A percentile compares a stretch with the other conserved stretches of the same genome.
Evolutionary conservation across 2,113 vertebrate species (phyloP).

Genomic region (Bos javanicus): DNA sequence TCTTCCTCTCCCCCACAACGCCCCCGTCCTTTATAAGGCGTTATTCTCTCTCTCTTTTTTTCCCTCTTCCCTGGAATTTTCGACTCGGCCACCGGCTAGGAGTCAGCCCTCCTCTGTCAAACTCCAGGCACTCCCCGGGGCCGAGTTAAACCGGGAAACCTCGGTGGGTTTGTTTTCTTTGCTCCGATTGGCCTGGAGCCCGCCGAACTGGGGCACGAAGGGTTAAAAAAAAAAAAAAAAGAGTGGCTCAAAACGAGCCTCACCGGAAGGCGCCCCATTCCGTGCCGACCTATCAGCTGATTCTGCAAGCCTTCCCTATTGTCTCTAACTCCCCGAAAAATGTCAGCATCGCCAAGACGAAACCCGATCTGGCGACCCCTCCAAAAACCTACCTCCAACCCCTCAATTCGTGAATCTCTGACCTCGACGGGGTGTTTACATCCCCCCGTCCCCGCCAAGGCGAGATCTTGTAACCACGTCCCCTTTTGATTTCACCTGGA

Average conservation of each 20-base stretch:
- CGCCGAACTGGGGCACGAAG: neutral
- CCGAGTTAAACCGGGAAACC: neutral
- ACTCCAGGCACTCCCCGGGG: neutral
- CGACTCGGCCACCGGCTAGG: neutral
- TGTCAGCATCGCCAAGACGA: neutral
- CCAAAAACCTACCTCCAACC: neutral
- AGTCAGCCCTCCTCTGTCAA: neutral
- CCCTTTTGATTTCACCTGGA: conserved; percentile 17
- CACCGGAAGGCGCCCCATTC: conserved; percentile 42
- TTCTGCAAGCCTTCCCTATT: neutral
- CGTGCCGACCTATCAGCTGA: neutral
- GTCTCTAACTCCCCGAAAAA: conserved; percentile 26
- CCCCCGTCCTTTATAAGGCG: neutral
- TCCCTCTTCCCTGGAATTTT: neutral
- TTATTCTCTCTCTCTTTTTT: neutral
- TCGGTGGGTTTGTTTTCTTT: conserved; percentile 1
- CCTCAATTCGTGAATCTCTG: neutral
- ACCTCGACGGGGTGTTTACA: neutral
- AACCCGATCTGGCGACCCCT: neutral
- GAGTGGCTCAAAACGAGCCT: neutral
- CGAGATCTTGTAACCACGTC: neutral
- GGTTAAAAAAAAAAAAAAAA: conserved; percentile 56
- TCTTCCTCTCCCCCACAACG: neutral
- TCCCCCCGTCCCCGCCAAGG: neutral
- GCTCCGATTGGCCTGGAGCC: neutral